These are phyloP conservation scores for Pangasius larnaudii DNA, from an alignment of 2,797 vertebrate species.

Conservation along the genomic window DNA sequence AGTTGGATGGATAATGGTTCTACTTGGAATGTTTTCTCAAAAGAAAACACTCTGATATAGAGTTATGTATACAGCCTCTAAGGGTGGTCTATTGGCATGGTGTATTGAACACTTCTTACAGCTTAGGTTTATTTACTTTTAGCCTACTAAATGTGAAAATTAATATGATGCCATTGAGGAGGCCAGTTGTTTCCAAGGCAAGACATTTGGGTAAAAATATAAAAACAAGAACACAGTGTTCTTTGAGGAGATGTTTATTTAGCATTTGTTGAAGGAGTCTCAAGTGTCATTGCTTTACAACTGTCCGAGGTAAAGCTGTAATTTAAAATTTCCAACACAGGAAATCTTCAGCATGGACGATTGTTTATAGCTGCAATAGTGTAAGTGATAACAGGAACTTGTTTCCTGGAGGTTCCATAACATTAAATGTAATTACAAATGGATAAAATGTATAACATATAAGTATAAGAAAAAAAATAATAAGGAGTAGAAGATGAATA, in stretches of 20 bases:
- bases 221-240: background rate
- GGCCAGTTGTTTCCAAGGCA: background rate
- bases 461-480: background rate
- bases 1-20: background rate
- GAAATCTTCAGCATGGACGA: background rate
- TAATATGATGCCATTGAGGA: background rate
- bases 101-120: background rate
- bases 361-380: background rate
- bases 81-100: background rate
- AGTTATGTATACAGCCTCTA: background rate
- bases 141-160: background rate
- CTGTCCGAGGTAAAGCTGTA: background rate
- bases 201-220: background rate
- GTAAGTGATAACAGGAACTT: background rate
- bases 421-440: background rate
- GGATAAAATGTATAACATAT: background rate
- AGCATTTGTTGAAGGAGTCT: background rate
- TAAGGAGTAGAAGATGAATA: background rate
- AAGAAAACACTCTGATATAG: background rate
- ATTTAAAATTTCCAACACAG: background rate
- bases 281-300: background rate
- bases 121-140: background rate
- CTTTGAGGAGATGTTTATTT: background rate
- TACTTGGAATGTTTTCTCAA: background rate
- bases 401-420: background rate